These are phyloP conservation scores for Antennarius maculatus DNA, from an alignment of 2,797 vertebrate genomes.

Conservation along the genomic window DNA sequence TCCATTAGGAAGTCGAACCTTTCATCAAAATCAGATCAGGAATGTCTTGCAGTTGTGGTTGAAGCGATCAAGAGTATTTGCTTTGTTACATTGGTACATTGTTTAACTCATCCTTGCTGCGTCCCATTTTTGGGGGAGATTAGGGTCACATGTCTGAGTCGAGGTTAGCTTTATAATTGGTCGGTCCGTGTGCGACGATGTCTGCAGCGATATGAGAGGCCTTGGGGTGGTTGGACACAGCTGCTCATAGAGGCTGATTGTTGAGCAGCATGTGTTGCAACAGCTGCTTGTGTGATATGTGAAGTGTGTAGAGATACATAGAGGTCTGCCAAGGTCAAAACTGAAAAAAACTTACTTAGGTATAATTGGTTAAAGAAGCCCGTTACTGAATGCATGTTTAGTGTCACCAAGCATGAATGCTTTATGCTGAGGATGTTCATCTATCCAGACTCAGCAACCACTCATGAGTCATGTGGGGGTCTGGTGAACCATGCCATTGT, in stretches of 20 bases:
- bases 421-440: not conserved
- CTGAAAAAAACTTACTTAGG: conserved; percentile 35
- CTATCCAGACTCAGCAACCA: too few species aligned
- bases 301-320: conserved; percentile 51
- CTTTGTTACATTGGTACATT: conserved; percentile 59
- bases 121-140: conserved; percentile 65
- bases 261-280: conserved; percentile 80
- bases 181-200: conserved; percentile 66
- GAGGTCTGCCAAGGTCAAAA: conserved; percentile 42
- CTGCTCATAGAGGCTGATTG: conserved; percentile 65
- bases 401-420: not conserved
- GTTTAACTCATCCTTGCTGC: conserved; percentile 60
- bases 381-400: conserved; percentile 12
- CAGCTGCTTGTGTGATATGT: conserved; percentile 77
- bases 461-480: too few species aligned
- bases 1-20: conserved; percentile 27
- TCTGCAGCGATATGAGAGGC: conserved; percentile 77
- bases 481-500: too few species aligned
- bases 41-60: conserved; percentile 58
- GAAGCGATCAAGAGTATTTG: conserved; percentile 61
- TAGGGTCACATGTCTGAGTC: conserved; percentile 75
- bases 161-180: conserved; percentile 76
- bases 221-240: conserved; percentile 80
- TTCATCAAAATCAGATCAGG: conserved; percentile 59
- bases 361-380: conserved; percentile 31